phyloP scores from a whole-genome alignment of 2,113 vertebrate genomes.

The Oxygymnocypris stewartii region DNA sequence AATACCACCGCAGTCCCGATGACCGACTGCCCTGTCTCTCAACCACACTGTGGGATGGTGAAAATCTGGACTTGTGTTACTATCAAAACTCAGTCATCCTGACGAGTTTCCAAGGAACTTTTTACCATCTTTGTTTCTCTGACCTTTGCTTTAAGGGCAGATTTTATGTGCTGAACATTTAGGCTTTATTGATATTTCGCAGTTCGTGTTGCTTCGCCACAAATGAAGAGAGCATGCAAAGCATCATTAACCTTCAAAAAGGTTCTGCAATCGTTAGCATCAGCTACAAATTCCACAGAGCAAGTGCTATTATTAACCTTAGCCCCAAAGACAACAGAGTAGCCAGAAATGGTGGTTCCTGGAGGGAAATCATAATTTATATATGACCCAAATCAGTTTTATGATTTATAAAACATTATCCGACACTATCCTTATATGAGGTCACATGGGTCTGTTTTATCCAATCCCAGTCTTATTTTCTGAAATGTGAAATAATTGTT shows the following conservation, averaged over 20 bases:
- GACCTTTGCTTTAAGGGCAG: conserved; percentile 2
- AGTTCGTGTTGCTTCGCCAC: background rate
- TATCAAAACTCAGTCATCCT: background rate
- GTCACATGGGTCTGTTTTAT: background rate
- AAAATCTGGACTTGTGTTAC: background rate
- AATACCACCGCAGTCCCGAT: background rate
- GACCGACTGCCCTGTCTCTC: conserved; percentile 16
- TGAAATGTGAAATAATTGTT: background rate
- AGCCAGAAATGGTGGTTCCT: background rate
- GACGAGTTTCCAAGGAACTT: background rate
- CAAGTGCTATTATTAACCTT: conserved; percentile 13
- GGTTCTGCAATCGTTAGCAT: conserved; percentile 4
- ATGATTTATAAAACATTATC: background rate
- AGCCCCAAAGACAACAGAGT: background rate
- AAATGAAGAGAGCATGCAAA: conserved; percentile 8
- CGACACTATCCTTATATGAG: no score
- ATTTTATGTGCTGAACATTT: conserved; percentile 13
- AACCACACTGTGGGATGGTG: background rate
- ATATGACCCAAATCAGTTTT: background rate
- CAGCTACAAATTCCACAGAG: background rate
- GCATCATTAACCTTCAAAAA: conserved; percentile 27
- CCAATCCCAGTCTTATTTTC: background rate
- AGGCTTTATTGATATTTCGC: background rate
- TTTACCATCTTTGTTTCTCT: background rate
- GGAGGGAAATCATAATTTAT: background rate